phyloP scores from a whole-genome alignment of 2,113 vertebrate genomes.

The Numida meleagris region DNA sequence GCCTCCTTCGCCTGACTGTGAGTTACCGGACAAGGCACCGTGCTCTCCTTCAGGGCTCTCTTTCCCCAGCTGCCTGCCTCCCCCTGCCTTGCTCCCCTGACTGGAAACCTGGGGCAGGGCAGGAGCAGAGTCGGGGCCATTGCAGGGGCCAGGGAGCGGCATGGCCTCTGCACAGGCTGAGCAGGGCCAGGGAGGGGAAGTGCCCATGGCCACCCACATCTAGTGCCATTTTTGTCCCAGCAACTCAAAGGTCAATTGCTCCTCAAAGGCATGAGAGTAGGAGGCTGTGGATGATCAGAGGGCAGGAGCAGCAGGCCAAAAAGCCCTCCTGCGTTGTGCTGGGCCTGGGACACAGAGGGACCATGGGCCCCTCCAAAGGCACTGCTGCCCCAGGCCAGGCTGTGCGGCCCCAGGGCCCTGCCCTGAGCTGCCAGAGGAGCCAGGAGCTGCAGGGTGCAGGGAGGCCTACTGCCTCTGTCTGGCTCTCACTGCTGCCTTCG shows the following conservation, averaged over 20 bases:
- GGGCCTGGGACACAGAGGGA: too few species aligned
- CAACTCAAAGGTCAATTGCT: too few species aligned
- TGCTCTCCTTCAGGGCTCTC: neutral
- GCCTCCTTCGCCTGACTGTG: too few species aligned
- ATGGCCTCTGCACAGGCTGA: neutral
- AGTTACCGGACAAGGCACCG: too few species aligned
- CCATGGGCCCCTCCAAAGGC: too few species aligned
- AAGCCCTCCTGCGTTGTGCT: too few species aligned
- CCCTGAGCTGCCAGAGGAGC: neutral
- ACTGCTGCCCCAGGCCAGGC: neutral
- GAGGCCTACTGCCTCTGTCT: too few species aligned
- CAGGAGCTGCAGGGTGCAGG: neutral
- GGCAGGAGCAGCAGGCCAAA: too few species aligned
- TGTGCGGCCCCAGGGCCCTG: neutral
- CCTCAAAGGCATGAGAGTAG: too few species aligned
- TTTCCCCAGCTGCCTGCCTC: too few species aligned
- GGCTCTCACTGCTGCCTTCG: neutral
- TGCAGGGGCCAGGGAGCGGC: neutral
- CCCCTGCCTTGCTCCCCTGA: too few species aligned
- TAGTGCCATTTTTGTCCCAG: neutral
- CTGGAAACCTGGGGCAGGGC: neutral
- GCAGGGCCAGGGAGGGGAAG: neutral
- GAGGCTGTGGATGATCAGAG: too few species aligned
- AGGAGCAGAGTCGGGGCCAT: neutral
- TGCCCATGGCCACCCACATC: neutral